A percentile compares a stretch with the other conserved stretches of the same genome.
Conservation (phyloP, 2,113 vertebrate species). For the Lucifuga dentata region DNA sequence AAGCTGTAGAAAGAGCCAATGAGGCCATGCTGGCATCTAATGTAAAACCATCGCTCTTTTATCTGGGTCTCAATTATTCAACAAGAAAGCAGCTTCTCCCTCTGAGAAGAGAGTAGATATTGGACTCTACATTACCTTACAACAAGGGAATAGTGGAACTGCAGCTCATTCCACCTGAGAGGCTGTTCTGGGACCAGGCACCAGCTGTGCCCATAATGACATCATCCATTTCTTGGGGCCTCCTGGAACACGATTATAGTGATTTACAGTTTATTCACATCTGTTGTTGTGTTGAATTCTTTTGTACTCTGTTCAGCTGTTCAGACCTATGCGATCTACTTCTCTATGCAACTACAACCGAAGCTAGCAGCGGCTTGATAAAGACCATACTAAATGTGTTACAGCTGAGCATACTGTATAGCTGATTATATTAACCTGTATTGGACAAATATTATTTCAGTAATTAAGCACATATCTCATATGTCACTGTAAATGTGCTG, state of each 20-base stretch:
- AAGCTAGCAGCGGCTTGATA: conserved; percentile 27
- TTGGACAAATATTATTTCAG: conserved; percentile 23
- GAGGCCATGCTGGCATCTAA: conserved; percentile 71
- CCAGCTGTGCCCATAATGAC: conserved; percentile 77
- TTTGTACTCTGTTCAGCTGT: conserved; percentile 64
- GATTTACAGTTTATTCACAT: conserved; percentile 82
- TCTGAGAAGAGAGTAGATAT: conserved; percentile 73
- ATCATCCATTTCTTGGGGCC: conserved; percentile 77
- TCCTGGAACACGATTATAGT: conserved; percentile 78
- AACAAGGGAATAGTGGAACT: conserved; percentile 71
- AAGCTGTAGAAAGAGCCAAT: conserved; percentile 58
- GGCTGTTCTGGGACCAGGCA: conserved; percentile 72
- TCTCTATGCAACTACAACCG: conserved; percentile 34
- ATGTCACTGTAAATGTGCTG: conserved; percentile 51
- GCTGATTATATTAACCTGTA: conserved; percentile 22
- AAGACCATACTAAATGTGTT: conserved; percentile 43
- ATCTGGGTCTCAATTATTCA: conserved; percentile 85
- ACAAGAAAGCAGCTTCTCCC: conserved; percentile 66
- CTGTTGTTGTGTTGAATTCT: conserved; percentile 75
- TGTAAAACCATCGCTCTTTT: conserved; percentile 75
- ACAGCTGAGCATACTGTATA: conserved; percentile 21
- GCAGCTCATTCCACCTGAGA: conserved; percentile 77
- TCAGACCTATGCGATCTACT: conserved; percentile 59
- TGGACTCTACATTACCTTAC: conserved; percentile 82
- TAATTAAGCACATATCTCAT: conserved; percentile 37